These are phyloP conservation scores for Dromas ardeola DNA, from an alignment of 2,113 vertebrate species.

Conservation along the genomic window DNA sequence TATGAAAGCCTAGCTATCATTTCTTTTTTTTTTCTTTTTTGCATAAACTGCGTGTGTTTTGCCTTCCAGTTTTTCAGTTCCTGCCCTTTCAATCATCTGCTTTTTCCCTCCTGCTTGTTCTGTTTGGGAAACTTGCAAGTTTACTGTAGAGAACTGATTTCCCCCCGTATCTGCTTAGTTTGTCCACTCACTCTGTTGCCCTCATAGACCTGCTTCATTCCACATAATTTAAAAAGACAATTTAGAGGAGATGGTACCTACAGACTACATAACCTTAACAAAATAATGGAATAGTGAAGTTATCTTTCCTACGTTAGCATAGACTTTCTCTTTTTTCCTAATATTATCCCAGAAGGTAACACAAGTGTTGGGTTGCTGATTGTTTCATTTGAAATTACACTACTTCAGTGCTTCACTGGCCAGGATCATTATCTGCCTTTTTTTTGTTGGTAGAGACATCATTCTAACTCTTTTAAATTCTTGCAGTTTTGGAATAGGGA, in stretches of 20 bases:
- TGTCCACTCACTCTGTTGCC: neutral
- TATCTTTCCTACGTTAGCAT: neutral
- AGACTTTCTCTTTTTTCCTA: neutral
- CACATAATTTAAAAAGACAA: neutral
- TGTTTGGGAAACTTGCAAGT: neutral
- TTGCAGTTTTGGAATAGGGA: neutral
- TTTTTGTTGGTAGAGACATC: neutral
- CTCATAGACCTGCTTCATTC: neutral
- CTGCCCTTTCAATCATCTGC: neutral
- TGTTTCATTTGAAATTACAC: neutral
- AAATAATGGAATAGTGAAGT: neutral
- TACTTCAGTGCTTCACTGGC: neutral
- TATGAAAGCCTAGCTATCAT: neutral
- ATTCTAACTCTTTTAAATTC: neutral
- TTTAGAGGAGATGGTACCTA: neutral
- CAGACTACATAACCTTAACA: neutral
- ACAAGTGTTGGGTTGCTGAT: rapidly evolving
- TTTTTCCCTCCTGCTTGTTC: neutral
- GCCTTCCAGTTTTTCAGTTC: neutral
- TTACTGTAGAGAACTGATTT: neutral
- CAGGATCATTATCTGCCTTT: neutral
- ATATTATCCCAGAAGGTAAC: neutral
- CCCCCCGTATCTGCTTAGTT: neutral
- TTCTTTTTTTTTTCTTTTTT: neutral
- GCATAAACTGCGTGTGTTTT: neutral